Conservation (phyloP, 2,113 vertebrate species). For the Datnioides undecimradiatus region DNA sequence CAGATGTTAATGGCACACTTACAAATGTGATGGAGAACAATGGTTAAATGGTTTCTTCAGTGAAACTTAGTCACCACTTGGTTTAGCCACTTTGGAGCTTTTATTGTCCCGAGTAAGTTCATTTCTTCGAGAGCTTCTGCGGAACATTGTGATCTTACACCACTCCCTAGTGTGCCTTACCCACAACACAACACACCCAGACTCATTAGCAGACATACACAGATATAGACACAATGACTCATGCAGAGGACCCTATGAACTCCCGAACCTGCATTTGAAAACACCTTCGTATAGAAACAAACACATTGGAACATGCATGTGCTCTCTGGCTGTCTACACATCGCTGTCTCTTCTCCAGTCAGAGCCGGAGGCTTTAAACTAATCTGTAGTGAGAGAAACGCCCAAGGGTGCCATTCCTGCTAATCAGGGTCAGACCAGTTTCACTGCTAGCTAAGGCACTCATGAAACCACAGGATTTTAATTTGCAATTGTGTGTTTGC, state of each 20-base stretch:
- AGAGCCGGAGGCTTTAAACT: slow-evolving; percentile 45
- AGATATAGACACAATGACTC: slow-evolving; percentile 40
- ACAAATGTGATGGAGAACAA: background rate
- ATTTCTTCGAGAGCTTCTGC: background rate
- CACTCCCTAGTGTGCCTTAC: background rate
- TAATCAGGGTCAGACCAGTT: slow-evolving; percentile 69
- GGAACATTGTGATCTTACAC: background rate
- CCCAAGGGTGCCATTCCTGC: slow-evolving; percentile 62
- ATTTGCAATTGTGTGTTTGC: slow-evolving; percentile 42
- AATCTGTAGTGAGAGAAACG: slow-evolving; percentile 57
- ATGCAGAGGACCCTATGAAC: slow-evolving; percentile 18
- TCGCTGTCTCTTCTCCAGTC: background rate
- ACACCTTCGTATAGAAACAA: slow-evolving; percentile 35
- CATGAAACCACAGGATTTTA: slow-evolving; percentile 49
- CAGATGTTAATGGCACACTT: background rate
- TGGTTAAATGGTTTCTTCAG: background rate
- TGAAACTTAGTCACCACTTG: too few relatives aligned
- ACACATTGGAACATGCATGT: slow-evolving; percentile 30
- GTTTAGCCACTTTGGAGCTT: too few relatives aligned
- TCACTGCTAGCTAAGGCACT: slow-evolving; percentile 22
- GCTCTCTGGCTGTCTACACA: background rate
- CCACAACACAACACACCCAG: background rate
- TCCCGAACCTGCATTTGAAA: slow-evolving; percentile 7
- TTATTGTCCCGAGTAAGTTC: background rate
- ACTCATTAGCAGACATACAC: slow-evolving; percentile 15